A percentile compares a stretch with the other conserved stretches of the same genome.
Conservation (phyloP, 2,888 invertebrate genomes). For the Microchrysa polita region DNA sequence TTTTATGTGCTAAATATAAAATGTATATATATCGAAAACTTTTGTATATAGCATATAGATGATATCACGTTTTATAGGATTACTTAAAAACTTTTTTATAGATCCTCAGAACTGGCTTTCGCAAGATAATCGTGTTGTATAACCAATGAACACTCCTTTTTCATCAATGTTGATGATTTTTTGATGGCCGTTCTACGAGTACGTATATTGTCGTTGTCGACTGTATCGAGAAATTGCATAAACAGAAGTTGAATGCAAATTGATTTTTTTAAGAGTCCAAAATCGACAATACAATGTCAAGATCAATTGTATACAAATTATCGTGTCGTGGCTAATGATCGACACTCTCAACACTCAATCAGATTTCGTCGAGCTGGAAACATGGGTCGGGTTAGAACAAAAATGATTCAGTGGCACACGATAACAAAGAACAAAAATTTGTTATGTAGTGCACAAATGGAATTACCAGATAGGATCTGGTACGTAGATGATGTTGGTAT, state of each 20-base stretch:
- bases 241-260: constrained; percentile 32
- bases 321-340: constrained; percentile 14
- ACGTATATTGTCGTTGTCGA: too few species aligned
- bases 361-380: neutral
- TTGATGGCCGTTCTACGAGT: neutral
- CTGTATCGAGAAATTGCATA: constrained; percentile 2
- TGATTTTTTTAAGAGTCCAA: neutral
- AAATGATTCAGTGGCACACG: neutral
- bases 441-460: neutral
- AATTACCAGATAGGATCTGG: neutral
- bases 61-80: constrained; percentile 1
- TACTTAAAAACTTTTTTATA: neutral
- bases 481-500: too few species aligned
- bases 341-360: too few species aligned
- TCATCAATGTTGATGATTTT: too few species aligned
- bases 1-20: neutral
- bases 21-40: too few species aligned
- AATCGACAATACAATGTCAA: neutral
- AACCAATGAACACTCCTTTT: too few species aligned
- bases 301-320: constrained; percentile 29
- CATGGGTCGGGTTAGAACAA: constrained; percentile 4
- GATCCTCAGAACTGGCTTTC: too few species aligned
- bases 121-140: too few species aligned
- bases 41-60: too few species aligned
- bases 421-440: neutral